These are phyloP conservation scores for Endotricha flammealis DNA, from an alignment of 2,888 invertebrate genomes.

Conservation along the genomic window DNA sequence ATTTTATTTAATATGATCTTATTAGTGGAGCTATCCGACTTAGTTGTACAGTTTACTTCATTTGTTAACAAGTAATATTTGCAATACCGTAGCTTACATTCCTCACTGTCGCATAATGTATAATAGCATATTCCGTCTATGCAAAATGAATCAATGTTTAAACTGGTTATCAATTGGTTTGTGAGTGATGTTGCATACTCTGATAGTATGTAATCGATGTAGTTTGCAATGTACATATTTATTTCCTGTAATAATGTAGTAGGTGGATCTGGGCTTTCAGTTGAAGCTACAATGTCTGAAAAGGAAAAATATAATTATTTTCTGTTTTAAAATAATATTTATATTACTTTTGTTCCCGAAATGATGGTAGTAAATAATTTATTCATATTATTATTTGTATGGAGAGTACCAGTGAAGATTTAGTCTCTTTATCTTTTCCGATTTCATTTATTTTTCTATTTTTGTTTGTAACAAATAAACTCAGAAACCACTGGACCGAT, in stretches of 20 bases:
- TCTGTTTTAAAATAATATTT: too few species aligned
- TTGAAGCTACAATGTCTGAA: conserved; percentile 21
- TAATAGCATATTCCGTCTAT: conserved; percentile 46
- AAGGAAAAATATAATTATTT: neutral
- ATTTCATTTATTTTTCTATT: too few species aligned
- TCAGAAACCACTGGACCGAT: too few species aligned
- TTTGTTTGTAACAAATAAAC: too few species aligned
- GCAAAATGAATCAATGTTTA: conserved; percentile 42
- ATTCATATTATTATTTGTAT: too few species aligned
- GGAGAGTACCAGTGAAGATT: too few species aligned
- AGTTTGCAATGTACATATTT: conserved; percentile 28
- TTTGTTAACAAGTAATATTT: conserved; percentile 42
- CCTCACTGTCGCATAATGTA: conserved; percentile 30
- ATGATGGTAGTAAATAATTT: too few species aligned
- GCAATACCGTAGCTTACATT: conserved; percentile 37
- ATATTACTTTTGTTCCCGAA: too few species aligned
- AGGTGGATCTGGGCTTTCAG: conserved; percentile 13
- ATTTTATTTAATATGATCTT: conserved; percentile 22
- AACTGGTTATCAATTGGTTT: conserved; percentile 36
- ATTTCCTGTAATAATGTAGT: conserved; percentile 23
- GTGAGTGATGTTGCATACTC: conserved; percentile 39
- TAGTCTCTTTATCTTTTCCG: too few species aligned
- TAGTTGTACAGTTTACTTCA: conserved; percentile 32
- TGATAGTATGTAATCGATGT: conserved; percentile 34
- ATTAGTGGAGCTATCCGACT: conserved; percentile 17